phyloP scores from a whole-genome alignment of 2,113 vertebrate genomes.

The Neotoma lepida region DNA sequence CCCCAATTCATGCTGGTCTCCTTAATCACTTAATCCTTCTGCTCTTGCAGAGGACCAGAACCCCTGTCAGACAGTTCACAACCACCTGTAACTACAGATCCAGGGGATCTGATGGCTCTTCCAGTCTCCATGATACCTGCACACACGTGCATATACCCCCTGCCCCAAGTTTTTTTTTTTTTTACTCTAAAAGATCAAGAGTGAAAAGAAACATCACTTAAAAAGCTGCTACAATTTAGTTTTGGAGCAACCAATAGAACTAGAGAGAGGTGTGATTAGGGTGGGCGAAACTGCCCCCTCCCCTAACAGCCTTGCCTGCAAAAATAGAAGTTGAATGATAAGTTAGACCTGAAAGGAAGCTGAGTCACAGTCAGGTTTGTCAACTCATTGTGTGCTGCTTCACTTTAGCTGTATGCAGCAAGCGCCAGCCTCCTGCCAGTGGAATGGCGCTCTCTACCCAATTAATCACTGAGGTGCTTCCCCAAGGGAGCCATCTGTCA shows the following conservation, averaged over 20 bases:
- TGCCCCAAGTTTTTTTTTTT: too few relatives aligned
- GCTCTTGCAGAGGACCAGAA: background rate
- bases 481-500: conserved; percentile 8
- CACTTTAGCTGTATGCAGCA: background rate
- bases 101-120: background rate
- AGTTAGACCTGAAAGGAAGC: background rate
- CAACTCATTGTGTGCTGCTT: background rate
- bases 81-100: background rate
- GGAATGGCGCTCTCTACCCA: background rate
- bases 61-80: background rate
- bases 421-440: background rate
- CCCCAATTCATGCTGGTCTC: background rate
- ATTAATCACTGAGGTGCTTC: conserved; percentile 9
- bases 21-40: background rate
- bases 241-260: background rate
- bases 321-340: conserved; percentile 7
- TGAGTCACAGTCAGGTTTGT: background rate
- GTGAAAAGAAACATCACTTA: background rate
- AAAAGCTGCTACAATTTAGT: background rate
- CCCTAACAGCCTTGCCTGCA: conserved; percentile 19
- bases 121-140: background rate
- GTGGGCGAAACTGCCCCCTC: background rate
- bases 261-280: background rate
- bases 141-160: too few relatives aligned
- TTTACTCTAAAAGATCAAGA: background rate